Conservation (phyloP, 2,888 invertebrate species). For the Phragmatobia fuliginosa region DNA sequence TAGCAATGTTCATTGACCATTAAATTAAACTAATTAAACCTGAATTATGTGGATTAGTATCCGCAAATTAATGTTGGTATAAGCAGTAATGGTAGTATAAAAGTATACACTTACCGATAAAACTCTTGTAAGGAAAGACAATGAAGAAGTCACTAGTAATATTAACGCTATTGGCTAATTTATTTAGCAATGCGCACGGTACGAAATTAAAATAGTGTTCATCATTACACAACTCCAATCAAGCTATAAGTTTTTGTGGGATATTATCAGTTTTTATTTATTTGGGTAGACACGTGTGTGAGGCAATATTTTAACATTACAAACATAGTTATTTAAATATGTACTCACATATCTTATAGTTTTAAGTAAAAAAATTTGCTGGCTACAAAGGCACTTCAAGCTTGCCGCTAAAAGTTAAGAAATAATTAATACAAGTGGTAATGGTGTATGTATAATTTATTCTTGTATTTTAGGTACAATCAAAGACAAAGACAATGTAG, state of each 20-base stretch:
- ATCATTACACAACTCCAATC: not conserved
- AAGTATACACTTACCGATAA: constrained; percentile 14
- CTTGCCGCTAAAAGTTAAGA: not conserved
- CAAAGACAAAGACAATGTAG: not conserved
- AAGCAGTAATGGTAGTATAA: constrained; percentile 26
- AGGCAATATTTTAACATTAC: not conserved
- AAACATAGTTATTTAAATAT: too few species aligned
- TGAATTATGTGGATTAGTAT: constrained; percentile 21
- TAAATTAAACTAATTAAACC: constrained; percentile 17
- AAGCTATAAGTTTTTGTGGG: not conserved
- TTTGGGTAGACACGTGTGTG: not conserved
- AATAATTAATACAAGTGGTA: not conserved
- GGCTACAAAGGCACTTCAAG: not conserved
- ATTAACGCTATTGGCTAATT: constrained; percentile 31
- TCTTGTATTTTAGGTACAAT: not conserved
- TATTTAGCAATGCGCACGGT: constrained; percentile 21
- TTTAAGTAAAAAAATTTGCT: not conserved
- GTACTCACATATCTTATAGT: too few species aligned
- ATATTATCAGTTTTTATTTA: not conserved
- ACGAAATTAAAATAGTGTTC: constrained; percentile 7
- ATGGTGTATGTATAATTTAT: not conserved
- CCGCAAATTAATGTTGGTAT: constrained; percentile 29
- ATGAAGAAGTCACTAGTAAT: constrained; percentile 44
- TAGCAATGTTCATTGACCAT: constrained; percentile 20
- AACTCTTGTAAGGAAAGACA: not conserved